These are phyloP conservation scores for Phyllostomus discolor DNA, from an alignment of 2,113 vertebrate genomes.

Conservation along the genomic window DNA sequence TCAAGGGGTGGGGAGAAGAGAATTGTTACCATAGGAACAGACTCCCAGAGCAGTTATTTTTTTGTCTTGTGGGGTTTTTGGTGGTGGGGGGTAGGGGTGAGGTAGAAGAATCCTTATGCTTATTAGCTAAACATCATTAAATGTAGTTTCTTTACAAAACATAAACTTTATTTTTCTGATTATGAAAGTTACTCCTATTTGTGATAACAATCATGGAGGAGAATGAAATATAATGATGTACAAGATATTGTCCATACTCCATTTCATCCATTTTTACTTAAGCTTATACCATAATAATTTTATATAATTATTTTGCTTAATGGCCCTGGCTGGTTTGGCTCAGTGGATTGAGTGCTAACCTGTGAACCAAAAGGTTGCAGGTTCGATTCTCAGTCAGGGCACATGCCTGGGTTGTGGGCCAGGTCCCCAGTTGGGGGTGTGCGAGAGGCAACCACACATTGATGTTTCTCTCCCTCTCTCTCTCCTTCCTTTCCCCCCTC, in stretches of 20 bases:
- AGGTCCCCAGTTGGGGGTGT: too few relatives aligned
- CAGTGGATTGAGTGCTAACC: too few relatives aligned
- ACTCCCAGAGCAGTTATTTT: slow-evolving; percentile 22
- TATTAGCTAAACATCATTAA: slow-evolving; percentile 31
- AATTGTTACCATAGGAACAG: slow-evolving; percentile 45
- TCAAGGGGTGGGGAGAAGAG: background rate
- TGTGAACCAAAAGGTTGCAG: too few relatives aligned
- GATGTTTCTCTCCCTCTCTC: too few relatives aligned
- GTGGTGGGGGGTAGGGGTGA: background rate
- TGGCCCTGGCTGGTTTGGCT: too few relatives aligned
- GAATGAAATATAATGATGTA: background rate
- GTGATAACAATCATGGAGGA: slow-evolving; percentile 14
- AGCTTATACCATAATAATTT: background rate
- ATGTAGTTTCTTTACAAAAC: slow-evolving; percentile 12
- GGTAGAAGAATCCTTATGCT: background rate
- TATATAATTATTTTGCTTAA: background rate
- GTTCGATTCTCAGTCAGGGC: too few relatives aligned
- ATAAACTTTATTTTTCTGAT: background rate
- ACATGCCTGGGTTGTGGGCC: too few relatives aligned
- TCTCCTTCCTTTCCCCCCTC: too few relatives aligned
- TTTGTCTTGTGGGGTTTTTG: background rate
- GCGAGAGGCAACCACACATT: too few relatives aligned
- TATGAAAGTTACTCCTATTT: slow-evolving; percentile 22
- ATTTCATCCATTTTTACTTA: background rate
- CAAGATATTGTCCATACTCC: background rate